These are phyloP conservation scores for Xiphophorus hellerii DNA, from an alignment of 2,113 vertebrate genomes.

Conservation along the genomic window DNA sequence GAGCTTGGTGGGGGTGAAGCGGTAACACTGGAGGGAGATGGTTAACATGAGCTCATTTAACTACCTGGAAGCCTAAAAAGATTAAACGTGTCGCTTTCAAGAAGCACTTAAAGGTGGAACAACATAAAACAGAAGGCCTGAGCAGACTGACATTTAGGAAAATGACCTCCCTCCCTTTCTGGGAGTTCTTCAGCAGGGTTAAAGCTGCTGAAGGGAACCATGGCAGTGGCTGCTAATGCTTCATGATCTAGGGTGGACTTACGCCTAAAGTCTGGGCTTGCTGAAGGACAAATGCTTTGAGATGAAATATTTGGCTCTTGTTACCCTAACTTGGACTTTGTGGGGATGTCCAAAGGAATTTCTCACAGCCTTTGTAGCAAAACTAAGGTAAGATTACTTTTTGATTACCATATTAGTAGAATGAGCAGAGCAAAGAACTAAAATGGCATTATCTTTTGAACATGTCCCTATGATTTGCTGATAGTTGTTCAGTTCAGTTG, in stretches of 20 bases:
- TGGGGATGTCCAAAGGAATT: conserved; percentile 64
- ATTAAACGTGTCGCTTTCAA: conserved; percentile 16
- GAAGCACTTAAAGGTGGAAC: neutral
- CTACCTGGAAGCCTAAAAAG: conserved; percentile 14
- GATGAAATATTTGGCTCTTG: conserved; percentile 61
- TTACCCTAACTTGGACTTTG: conserved; percentile 66
- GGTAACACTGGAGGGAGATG: conserved; percentile 25
- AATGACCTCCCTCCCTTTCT: conserved; percentile 5
- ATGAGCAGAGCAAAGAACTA: neutral
- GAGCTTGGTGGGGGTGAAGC: conserved; percentile 22
- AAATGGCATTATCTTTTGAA: neutral
- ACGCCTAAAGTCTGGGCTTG: conserved; percentile 57
- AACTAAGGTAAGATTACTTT: conserved; percentile 55
- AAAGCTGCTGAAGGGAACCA: conserved; percentile 51
- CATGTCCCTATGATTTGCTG: too few species aligned
- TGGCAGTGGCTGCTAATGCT: conserved; percentile 68
- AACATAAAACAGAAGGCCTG: conserved; percentile 10
- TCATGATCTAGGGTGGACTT: conserved; percentile 75
- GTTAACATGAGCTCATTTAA: conserved; percentile 33
- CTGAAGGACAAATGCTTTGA: conserved; percentile 67
- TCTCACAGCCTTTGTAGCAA: conserved; percentile 35
- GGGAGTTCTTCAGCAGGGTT: conserved; percentile 15
- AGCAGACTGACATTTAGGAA: conserved; percentile 49
- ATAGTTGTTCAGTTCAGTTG: neutral
- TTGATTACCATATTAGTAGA: conserved; percentile 1